Conservation (phyloP, 1,140 invertebrate species). For the Drosophila ohnishii region DNA sequence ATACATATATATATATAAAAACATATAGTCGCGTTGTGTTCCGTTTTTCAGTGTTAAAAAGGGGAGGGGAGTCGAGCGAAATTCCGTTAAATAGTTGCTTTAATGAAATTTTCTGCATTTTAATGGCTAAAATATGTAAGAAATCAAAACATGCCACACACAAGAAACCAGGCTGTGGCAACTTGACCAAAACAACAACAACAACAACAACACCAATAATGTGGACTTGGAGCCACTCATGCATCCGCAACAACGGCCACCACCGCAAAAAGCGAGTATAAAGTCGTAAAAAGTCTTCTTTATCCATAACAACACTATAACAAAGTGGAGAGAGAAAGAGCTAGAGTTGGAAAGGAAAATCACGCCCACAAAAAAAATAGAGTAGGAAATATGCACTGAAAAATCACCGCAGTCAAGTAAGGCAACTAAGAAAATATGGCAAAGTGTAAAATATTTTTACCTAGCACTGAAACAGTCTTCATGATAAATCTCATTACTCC, state of each 20-base stretch:
- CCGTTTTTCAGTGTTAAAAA: slow-evolving; percentile 10
- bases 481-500: slow-evolving; percentile 18
- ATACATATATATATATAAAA: not conserved
- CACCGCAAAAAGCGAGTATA: slow-evolving; percentile 38
- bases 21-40: slow-evolving; percentile 24
- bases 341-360: not conserved
- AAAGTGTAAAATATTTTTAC: slow-evolving; percentile 17
- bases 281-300: slow-evolving; percentile 27
- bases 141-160: slow-evolving; percentile 54
- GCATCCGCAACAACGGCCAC: slow-evolving; percentile 15
- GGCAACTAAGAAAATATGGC: slow-evolving; percentile 6
- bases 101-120: slow-evolving; percentile 50
- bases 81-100: slow-evolving; percentile 51
- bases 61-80: slow-evolving; percentile 15
- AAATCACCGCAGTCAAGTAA: slow-evolving; percentile 5
- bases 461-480: slow-evolving; percentile 6
- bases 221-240: slow-evolving; percentile 18
- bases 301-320: slow-evolving; percentile 30
- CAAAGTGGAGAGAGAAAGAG: slow-evolving; percentile 11
- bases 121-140: slow-evolving; percentile 68
- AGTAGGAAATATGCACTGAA: slow-evolving; percentile 17
- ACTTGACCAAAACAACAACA: slow-evolving; percentile 28
- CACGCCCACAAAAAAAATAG: slow-evolving; percentile 18
- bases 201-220: slow-evolving; percentile 8
- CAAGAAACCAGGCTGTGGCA: slow-evolving; percentile 27